Percentiles rank a stretch among this genome's conserved stretches.
Conservation (phyloP, 1,140 invertebrate species). For the Cherax quadricarinatus region DNA sequence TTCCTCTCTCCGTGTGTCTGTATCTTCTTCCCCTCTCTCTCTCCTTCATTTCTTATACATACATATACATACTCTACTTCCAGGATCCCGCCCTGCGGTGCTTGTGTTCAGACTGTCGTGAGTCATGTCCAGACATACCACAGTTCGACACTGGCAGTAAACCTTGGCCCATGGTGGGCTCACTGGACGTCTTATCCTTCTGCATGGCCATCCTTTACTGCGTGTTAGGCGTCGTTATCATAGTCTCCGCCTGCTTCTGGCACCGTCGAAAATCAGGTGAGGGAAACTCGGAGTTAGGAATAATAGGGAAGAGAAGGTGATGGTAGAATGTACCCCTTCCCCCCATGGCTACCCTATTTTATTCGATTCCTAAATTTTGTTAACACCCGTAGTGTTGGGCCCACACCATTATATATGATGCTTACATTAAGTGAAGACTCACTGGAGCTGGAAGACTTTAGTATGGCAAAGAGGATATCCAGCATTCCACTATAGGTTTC, state of each 20-base stretch:
- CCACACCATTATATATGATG: too few relatives aligned
- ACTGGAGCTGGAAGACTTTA: too few relatives aligned
- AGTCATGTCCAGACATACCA: conserved; percentile 18
- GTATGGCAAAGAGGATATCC: too few relatives aligned
- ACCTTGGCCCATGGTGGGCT: conserved; percentile 25
- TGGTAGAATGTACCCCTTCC: not conserved
- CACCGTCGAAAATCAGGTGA: not conserved
- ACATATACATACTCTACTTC: not conserved
- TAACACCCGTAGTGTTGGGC: too few relatives aligned
- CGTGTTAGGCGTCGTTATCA: conserved; percentile 7
- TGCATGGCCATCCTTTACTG: conserved; percentile 49
- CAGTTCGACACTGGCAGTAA: not conserved
- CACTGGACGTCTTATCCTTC: conserved; percentile 40
- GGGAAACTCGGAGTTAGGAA: not conserved
- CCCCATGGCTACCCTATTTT: too few relatives aligned
- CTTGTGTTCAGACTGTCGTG: conserved; percentile 46
- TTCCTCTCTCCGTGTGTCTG: not conserved
- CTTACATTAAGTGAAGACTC: too few relatives aligned
- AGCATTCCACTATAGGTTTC: too few relatives aligned
- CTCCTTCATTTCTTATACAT: too few relatives aligned
- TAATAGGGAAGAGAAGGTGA: conserved; percentile 9
- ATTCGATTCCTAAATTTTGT: too few relatives aligned
- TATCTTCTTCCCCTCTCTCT: too few relatives aligned
- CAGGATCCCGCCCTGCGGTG: conserved; percentile 22
- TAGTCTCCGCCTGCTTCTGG: conserved; percentile 12